A percentile compares a stretch with the other conserved stretches of the same genome.
These are phyloP conservation scores for Macquaria ambigua DNA, from an alignment of 2,113 vertebrate species.

Conservation along the genomic window DNA sequence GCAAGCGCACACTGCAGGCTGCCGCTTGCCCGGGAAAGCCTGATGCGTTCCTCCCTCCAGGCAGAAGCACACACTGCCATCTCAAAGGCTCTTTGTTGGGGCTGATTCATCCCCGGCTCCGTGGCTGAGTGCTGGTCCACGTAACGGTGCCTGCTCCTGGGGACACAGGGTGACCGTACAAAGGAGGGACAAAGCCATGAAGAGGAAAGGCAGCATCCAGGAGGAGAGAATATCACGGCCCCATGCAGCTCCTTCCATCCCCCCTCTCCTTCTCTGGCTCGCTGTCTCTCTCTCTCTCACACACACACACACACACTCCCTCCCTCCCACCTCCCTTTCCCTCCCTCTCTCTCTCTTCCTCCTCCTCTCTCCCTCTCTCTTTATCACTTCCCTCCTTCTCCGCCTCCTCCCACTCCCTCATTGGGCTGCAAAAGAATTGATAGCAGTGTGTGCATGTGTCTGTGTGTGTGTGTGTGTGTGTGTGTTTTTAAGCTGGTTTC, in stretches of 20 bases:
- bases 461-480: constrained; percentile 41
- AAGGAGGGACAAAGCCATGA: constrained; percentile 74
- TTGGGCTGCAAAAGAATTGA: constrained; percentile 79
- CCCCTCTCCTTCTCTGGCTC: constrained; percentile 59
- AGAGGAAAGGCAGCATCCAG: constrained; percentile 76
- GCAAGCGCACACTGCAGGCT: constrained; percentile 85
- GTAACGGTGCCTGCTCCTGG: constrained; percentile 69
- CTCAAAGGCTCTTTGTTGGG: constrained; percentile 84
- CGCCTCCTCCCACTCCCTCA: constrained; percentile 78
- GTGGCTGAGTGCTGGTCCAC: constrained; percentile 71
- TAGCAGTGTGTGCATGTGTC: constrained; percentile 54
- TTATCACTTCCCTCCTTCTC: constrained; percentile 72
- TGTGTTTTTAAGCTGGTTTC: constrained; percentile 66
- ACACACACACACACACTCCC: constrained; percentile 41
- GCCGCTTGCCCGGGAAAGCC: constrained; percentile 85
- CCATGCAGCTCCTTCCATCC: constrained; percentile 74
- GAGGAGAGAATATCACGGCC: constrained; percentile 76
- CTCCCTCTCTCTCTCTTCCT: constrained; percentile 22
- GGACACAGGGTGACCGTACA: constrained; percentile 55
- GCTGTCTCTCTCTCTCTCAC: constrained; percentile 44
- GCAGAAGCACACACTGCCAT: constrained; percentile 81
- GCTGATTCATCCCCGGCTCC: constrained; percentile 78
- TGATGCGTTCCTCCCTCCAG: constrained; percentile 86
- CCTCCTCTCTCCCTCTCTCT: constrained; percentile 58
- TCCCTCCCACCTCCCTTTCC: constrained; percentile 46